Percentiles rank a stretch among this genome's conserved stretches.
Conservation (phyloP, 92 coral and sea anemone genomes). For the Umimayanthus kanabou region DNA sequence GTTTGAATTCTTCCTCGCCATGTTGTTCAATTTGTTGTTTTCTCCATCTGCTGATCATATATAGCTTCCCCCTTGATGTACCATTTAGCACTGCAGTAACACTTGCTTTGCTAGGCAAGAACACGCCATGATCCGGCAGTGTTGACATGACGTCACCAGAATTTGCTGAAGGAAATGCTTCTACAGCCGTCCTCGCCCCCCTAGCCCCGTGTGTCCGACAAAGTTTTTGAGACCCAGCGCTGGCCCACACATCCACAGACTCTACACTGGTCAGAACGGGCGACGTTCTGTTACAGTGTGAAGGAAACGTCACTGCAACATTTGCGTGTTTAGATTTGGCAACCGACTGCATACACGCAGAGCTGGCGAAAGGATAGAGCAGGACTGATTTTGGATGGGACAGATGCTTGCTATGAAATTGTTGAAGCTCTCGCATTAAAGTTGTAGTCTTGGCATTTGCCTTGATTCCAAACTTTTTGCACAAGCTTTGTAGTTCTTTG, state of each 20-base stretch:
- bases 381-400: slow-evolving; percentile 70
- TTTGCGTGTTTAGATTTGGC: slow-evolving; percentile 1
- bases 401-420: slow-evolving; percentile 63
- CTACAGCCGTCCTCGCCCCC: slow-evolving; percentile 59
- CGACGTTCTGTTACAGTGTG: slow-evolving; percentile 49
- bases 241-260: slow-evolving; percentile 63
- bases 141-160: neutral
- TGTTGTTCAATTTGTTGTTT: slow-evolving; percentile 78
- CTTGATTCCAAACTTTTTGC: slow-evolving; percentile 76
- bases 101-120: slow-evolving; percentile 63
- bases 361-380: slow-evolving; percentile 75
- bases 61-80: slow-evolving; percentile 66
- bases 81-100: slow-evolving; percentile 71
- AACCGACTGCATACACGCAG: neutral
- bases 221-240: slow-evolving; percentile 51
- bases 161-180: slow-evolving; percentile 4
- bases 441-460: slow-evolving; percentile 73
- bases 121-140: slow-evolving; percentile 12
- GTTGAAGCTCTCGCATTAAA: slow-evolving; percentile 60
- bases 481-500: slow-evolving; percentile 76
- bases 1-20: slow-evolving; percentile 78
- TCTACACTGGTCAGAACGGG: slow-evolving; percentile 58
- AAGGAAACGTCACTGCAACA: neutral
- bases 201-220: slow-evolving; percentile 57
- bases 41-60: slow-evolving; percentile 82